These are phyloP conservation scores for Aporophyla nigra DNA, from an alignment of 2,888 invertebrate species.

Conservation along the genomic window DNA sequence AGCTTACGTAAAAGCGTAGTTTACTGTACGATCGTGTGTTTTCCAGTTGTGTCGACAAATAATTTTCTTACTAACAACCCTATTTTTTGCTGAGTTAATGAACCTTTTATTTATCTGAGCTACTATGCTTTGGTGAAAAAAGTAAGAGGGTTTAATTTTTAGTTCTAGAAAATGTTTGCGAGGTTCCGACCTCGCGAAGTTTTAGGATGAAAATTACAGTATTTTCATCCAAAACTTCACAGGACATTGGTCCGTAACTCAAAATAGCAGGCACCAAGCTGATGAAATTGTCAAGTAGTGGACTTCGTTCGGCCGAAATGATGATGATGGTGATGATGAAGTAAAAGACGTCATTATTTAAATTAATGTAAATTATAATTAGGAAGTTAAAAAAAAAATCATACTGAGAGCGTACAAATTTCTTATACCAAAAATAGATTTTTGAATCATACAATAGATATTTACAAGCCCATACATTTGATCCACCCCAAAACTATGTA, in stretches of 20 bases:
- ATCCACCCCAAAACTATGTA: conserved; percentile 25
- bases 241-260: no score
- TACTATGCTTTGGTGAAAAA: background rate
- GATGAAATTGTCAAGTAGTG: no score
- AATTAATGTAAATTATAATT: background rate
- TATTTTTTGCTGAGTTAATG: background rate
- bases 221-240: no score
- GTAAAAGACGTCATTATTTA: background rate
- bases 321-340: no score
- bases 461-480: conserved; percentile 11
- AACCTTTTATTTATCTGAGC: background rate
- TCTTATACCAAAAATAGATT: background rate
- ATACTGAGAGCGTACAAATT: background rate
- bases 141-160: background rate
- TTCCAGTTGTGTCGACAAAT: conserved; percentile 57
- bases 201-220: no score
- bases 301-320: no score
- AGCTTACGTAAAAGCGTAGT: conserved; percentile 67
- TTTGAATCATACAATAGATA: conserved; percentile 32
- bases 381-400: background rate
- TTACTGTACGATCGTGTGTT: conserved; percentile 49
- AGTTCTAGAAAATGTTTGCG: no score
- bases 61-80: background rate
- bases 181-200: no score
- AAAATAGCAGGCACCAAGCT: no score